Base-by-base conservation (phyloP, 2,888 invertebrate genomes). In the Tanypteryx hageni region DNA sequence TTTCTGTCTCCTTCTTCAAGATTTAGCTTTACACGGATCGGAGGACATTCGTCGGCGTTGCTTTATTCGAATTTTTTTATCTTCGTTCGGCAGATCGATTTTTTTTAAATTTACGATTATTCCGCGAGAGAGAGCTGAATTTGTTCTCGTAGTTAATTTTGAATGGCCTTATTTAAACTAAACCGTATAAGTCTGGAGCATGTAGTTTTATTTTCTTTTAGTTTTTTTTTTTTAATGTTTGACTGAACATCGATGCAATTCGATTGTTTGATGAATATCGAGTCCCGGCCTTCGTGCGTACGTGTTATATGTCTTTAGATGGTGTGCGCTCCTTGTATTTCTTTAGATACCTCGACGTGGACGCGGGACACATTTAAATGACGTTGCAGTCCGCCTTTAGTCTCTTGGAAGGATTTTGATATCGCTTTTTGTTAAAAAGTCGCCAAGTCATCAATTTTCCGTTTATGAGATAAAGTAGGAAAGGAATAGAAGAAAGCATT, bases 261-360 rank as follows among this genome's bases (percentile, higher is more conserved):
- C 76, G 76, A 76, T 76, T 76, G 76, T 76, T 76, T 76, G 76
- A 76, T 76, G 76, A 76, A 76, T 76, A 76, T 76, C 76, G 76
- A 76, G 22, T 76, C 76, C 22, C 76, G 44, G 44, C 44, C 44
- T 3, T 44, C 44, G 44, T 44, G 44, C 76, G 16, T 27, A 76
- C 76, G 76, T 76, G 76, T 76, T 76, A 76, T 76, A 76, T 76
- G 76, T 76, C 76, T 76, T 27, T 76, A 76, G 76, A 76, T 76
- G 76, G 76, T 27, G 27, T 76, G 76, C 76, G 22, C 22, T 27
- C 76, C 76, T 22, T 76, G 76, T 76, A 27, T 76, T 76, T 13
- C 76, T 76, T 22, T 76, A 76, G 27, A 76, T 76, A 76, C 22
- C 22, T 22, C 76, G 76, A 1, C 22, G 76, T 27, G 76, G 76